A percentile compares a stretch with the other conserved stretches of the same genome.
phyloP scores from a whole-genome alignment of 2,888 invertebrate species.

The Agonopterix arenella region DNA sequence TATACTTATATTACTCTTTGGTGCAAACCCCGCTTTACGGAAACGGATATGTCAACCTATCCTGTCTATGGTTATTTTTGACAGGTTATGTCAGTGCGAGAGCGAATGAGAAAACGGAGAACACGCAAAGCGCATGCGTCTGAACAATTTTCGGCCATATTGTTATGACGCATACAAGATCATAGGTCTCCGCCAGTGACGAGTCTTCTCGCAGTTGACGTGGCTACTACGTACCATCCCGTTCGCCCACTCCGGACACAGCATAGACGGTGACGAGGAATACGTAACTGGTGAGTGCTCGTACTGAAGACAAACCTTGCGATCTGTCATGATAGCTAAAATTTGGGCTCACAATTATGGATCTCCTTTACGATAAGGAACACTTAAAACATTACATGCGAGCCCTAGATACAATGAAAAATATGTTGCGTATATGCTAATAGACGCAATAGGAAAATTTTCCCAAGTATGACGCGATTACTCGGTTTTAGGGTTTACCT shows the following conservation, averaged over 20 bases:
- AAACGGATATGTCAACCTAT: too few species aligned
- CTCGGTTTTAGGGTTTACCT: slow-evolving; percentile 59
- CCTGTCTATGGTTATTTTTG: too few species aligned
- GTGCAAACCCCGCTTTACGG: too few species aligned
- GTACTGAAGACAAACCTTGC: slow-evolving; percentile 72
- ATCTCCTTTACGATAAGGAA: slow-evolving; percentile 42
- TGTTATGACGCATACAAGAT: slow-evolving; percentile 87
- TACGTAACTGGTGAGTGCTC: slow-evolving; percentile 94
- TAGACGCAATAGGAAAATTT: slow-evolving; percentile 65
- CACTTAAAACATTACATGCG: slow-evolving; percentile 32
- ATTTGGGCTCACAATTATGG: slow-evolving; percentile 62
- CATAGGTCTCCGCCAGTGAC: slow-evolving; percentile 87
- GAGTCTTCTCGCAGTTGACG: slow-evolving; percentile 92
- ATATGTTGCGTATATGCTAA: slow-evolving; percentile 47
- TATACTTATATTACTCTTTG: too few species aligned
- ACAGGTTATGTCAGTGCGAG: not conserved
- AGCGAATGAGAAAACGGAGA: slow-evolving; percentile 16
- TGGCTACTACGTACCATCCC: slow-evolving; percentile 95
- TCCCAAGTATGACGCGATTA: slow-evolving; percentile 59
- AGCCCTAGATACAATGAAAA: slow-evolving; percentile 27
- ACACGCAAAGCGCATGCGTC: slow-evolving; percentile 58
- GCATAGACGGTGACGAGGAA: slow-evolving; percentile 96
- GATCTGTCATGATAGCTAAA: slow-evolving; percentile 70
- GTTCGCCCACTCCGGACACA: slow-evolving; percentile 95
- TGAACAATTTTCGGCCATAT: slow-evolving; percentile 79